Base-by-base conservation (phyloP, 1,140 invertebrate species). In the Nomia melanderi region DNA sequence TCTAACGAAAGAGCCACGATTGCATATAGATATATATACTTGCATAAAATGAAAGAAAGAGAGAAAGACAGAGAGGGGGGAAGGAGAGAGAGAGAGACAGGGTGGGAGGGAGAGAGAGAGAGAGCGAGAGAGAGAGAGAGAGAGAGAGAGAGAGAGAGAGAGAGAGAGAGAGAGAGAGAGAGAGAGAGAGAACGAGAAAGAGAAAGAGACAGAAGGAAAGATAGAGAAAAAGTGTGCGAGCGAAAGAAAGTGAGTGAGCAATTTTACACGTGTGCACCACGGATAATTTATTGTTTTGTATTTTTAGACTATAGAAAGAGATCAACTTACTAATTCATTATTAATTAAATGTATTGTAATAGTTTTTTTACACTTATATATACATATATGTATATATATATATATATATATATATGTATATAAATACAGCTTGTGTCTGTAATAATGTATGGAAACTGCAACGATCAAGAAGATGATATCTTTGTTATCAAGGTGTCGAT, bases 251-350 rank as follows among this genome's bases (percentile, higher is more conserved):
- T n/a, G 33, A 36, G 33, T 8, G 8, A 36, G n/a, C 67, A 8
- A 56, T 72, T 77, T 50, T 66, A 71, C 56, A 70, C 76, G 64
- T 84, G 78, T 87, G 84, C 74, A 86, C 78, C 85, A 80, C 72
- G 69, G 41, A 79, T 87, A 82, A 89, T 89, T 88, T 89, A 89
- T 88, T 87, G 77, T 89, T 87, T 88, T 87, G 79, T 87, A 87
- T 82, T 83, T 66, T 82, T 83, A 86, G 83, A 63, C 36, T 76
- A 70, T 83, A 81, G 69, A 69, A 77, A 85, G 25, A 79, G 64
- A 69, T 41, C 36, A 80, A 81, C 72, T 82, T 78, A 86, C 64
- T 80, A 81, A 84, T 83, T 80, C 60, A 81, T 78, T 73, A 86
- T 62, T 77, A 78, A 84, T 84, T 81, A 71, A 59, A 83, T 78